Base-by-base conservation (phyloP, 1,140 invertebrate species). In the Hermatobates lingyangjiaoensis region DNA sequence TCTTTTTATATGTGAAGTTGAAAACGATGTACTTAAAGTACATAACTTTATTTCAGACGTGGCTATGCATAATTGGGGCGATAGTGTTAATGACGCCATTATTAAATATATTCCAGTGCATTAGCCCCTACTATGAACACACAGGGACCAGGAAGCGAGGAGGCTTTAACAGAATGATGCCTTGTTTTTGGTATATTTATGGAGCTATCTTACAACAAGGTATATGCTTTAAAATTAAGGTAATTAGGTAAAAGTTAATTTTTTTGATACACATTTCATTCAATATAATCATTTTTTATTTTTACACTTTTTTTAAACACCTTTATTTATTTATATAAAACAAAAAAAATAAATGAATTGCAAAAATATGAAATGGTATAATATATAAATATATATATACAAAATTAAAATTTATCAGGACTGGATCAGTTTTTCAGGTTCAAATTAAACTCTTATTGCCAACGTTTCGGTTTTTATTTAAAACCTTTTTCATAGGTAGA, bases 171-270 rank as follows among this genome's bases (percentile, higher is more conserved):
- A 76, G 75, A 0, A 63, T 86, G 1, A 73, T 77, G 54, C 83
- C 87, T 57, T 90, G 86, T 62, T 74, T 83, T 48, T 91, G 87
- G 87, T 92, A 92, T 58, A 74, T 88, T 59, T 91, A 87, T 63
- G 88, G 87, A 0, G 86, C 89, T 15, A 67, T 93, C 42, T 67
- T 93, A 15, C 87, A 92, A 61, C 89, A 93, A 81, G 87, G 87
- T 87, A 63, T n/a, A n/a, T n/a, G n/a, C n/a, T n/a, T n/a, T n/a
- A n/a, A n/a, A n/a, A n/a, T n/a, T n/a, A n/a, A n/a, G n/a, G n/a
- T n/a, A n/a, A n/a, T n/a, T n/a, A n/a, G n/a, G n/a, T n/a, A n/a
- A 28, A 7, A 7, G 7, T 14, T 44, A 20, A 20, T 7, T 7
- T 20, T 44, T 12, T 12, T 12, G 42, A 7, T 44, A 7, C 20